Evolutionary conservation across 2,888 invertebrate genomes (phyloP), one percentile per base, ranked within the genome.

Genomic region (Pollenia amentaria): DNA sequence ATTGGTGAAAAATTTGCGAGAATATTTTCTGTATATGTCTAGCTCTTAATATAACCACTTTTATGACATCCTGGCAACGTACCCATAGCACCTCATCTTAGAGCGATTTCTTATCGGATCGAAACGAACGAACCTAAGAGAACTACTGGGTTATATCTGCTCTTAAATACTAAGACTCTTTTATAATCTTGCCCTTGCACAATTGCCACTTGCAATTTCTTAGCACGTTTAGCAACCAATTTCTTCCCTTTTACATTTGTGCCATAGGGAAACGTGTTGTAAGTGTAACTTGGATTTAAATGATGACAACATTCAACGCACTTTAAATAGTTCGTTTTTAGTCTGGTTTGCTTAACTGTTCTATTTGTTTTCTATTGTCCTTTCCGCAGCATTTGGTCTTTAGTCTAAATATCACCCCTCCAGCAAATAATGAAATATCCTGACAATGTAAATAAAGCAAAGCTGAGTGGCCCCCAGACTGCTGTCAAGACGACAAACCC

Each of bases 191-290:
- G 42, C 8, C 42, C 16, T 29, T 48, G 4, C 6, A 16, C 51
- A 21, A 76, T 12, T 42, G 40, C 7, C 29, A 53, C n/a, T 77
- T 77, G 11, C 40, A 51, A 65, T 38, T 70, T 62, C 51, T 62
- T 16, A 44, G 51, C 75, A 82, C 69, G 75, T 69, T 69, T 76
- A 69, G 67, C 29, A 55, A 44, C 7, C 53, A 55, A 65, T 18
- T 81, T 60, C 16, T 40, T 9, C 7, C 14, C 16, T 70, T 29
- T 29, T 29, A 38, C 42, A 55, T 29, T 18, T 8, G 53, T 60
- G 40, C 9, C n/a, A 29, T 6, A 62, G n/a, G 11, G 53, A 16
- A 60, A 48, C 62, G 70, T 76, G 62, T 38, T 60, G 38, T 51
- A 46, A 62, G 60, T 62, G 62, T 62, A 64, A 16, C 62, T 55